These are phyloP conservation scores for Chloroceryle aenea DNA, from an alignment of 2,113 vertebrate species.

Conservation along the genomic window DNA sequence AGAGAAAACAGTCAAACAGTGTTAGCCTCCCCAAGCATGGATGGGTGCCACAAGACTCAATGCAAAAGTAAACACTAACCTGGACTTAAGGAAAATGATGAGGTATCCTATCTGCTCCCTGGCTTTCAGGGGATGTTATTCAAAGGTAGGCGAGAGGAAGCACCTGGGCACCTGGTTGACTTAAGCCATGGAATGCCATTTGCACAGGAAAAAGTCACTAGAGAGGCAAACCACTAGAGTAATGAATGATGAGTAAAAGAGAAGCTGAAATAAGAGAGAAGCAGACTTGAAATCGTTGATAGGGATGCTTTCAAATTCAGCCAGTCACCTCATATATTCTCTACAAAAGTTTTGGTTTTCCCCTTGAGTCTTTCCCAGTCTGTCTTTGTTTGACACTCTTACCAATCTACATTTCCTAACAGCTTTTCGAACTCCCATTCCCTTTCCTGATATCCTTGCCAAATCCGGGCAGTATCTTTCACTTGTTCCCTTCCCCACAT, in stretches of 20 bases:
- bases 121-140: conserved; percentile 19
- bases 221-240: conserved; percentile 30
- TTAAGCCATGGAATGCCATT: conserved; percentile 50
- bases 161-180: conserved; percentile 43
- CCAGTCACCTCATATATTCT: conserved; percentile 49
- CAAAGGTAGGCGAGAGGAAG: conserved; percentile 22
- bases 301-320: conserved; percentile 54
- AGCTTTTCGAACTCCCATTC: conserved; percentile 60
- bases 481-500: conserved; percentile 52
- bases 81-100: conserved; percentile 18
- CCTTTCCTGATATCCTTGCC: conserved; percentile 52
- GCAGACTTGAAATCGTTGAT: conserved; percentile 41
- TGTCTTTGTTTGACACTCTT: conserved; percentile 48
- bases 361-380: conserved; percentile 32
- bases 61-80: conserved; percentile 24
- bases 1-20: background rate
- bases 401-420: conserved; percentile 63
- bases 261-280: conserved; percentile 55
- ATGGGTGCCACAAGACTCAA: conserved; percentile 15
- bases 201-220: conserved; percentile 30
- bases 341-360: conserved; percentile 40
- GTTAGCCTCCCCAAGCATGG: background rate
- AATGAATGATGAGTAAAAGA: background rate
- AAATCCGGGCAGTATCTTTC: conserved; percentile 57
- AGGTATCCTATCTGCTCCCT: conserved; percentile 27